Evolutionary conservation across 2,888 invertebrate species (phyloP), one percentile per base, ranked within the genome.

Genomic region (Apamea epomidion): DNA sequence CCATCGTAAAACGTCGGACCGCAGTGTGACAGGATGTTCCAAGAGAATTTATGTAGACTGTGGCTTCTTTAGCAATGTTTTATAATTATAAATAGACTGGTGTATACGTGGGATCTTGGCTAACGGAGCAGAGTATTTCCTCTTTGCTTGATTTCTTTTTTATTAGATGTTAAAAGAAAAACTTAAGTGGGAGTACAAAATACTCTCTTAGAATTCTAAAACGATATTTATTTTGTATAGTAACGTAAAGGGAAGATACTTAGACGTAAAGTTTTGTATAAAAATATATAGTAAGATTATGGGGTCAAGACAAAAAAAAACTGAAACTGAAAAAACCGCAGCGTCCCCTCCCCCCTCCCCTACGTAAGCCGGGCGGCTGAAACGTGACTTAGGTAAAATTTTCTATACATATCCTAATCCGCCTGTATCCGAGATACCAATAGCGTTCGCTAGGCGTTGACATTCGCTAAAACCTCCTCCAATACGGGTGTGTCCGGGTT

Each of bases 401-500:
- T 90, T 85, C 90, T 81, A 83, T 90, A 93, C 89, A 95, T 95
- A 95, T 95, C 95, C 95, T 96, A 96, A 97, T 96, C 96, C 96
- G 89, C 92, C 91, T 94, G 93, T 93, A 95, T 94, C 95, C 94
- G 86, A 93, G 93, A 95, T 94, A 93, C 96, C 97, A 97, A 97
- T 97, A 88, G 96, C 94, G 91, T 92, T 90, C 91, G 92, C 95
- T 94, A 95, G 95, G 95, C 95, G 95, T 94, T 90, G 92, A 95
- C 96, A 92, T 94, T 95, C 91, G 92, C 92, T 92, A 93, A 93
- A 94, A 92, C 95, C 94, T 94, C 95, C 95, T 95, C 96, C 96
- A 95, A 95, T 94, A 89, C 95, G 93, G 94, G 93, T 92, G 93
- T 93, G 92, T 89, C 90, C 90, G 95, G 93, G 92, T 95, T 95